phyloP scores from a whole-genome alignment of 2,797 vertebrate species.

The Sebastes matsubarae region DNA sequence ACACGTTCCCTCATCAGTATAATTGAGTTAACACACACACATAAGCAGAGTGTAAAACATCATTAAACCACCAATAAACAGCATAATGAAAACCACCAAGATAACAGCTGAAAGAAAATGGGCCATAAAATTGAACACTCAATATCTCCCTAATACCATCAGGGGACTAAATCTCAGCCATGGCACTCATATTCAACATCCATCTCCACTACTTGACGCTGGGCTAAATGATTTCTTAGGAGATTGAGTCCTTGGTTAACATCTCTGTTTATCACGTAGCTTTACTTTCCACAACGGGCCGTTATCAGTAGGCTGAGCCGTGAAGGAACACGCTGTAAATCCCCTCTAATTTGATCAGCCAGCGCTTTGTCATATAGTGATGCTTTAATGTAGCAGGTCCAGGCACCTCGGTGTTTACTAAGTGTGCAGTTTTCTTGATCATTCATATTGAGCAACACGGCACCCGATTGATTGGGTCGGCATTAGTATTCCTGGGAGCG shows the following conservation, averaged over 20 bases:
- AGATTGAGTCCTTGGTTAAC: slow-evolving; percentile 74
- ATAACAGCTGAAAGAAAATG: slow-evolving; percentile 63
- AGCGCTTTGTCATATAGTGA: slow-evolving; percentile 76
- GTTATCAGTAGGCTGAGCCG: slow-evolving; percentile 63
- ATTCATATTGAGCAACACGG: slow-evolving; percentile 82
- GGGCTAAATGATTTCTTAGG: slow-evolving; percentile 62
- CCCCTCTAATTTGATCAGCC: slow-evolving; percentile 80
- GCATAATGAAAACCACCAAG: slow-evolving; percentile 59
- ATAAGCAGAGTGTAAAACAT: slow-evolving; percentile 46
- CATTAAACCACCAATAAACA: slow-evolving; percentile 61
- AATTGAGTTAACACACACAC: slow-evolving; percentile 40
- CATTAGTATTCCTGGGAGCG: slow-evolving; percentile 82
- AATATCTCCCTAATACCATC: slow-evolving; percentile 60
- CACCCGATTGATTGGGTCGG: slow-evolving; percentile 75
- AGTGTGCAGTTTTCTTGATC: slow-evolving; percentile 82
- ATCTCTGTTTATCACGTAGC: slow-evolving; percentile 69
- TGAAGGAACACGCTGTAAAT: slow-evolving; percentile 77
- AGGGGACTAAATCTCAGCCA: slow-evolving; percentile 51
- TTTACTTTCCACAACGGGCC: slow-evolving; percentile 58
- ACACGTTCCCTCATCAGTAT: slow-evolving; percentile 50
- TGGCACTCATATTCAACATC: slow-evolving; percentile 61
- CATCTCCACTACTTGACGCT: slow-evolving; percentile 55
- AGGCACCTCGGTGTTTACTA: slow-evolving; percentile 75
- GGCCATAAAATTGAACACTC: slow-evolving; percentile 62
- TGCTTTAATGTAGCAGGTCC: slow-evolving; percentile 71